Evolutionary conservation across 1,140 invertebrate genomes (phyloP).

Genomic region (Grapholita molesta): DNA sequence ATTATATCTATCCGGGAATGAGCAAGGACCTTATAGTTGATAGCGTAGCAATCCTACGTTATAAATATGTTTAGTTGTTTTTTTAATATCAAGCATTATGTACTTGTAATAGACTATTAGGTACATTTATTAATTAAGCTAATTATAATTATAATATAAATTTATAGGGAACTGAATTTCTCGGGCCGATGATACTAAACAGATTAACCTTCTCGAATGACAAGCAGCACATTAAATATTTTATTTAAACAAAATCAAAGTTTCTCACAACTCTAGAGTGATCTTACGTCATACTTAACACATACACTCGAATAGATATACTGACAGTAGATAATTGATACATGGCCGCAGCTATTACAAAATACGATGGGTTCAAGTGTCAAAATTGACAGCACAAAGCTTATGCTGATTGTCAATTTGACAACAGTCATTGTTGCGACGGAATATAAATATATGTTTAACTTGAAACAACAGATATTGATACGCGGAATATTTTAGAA

Average conservation of each 20-base stretch:
- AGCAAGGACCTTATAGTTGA: too few species aligned
- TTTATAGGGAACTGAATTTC: neutral
- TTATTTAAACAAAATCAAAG: constrained; percentile 4
- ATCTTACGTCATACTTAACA: constrained; percentile 35
- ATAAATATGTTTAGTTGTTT: too few species aligned
- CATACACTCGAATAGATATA: constrained; percentile 40
- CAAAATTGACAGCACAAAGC: constrained; percentile 13
- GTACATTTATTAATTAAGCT: too few species aligned
- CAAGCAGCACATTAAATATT: neutral
- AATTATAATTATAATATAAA: neutral
- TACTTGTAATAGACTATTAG: too few species aligned
- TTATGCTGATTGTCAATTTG: constrained; percentile 13
- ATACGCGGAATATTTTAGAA: neutral
- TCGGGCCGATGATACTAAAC: neutral
- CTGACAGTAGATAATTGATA: constrained; percentile 48
- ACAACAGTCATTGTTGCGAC: neutral
- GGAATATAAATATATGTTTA: neutral
- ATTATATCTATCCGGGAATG: too few species aligned
- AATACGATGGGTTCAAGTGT: constrained; percentile 13
- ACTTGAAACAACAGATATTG: neutral
- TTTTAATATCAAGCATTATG: too few species aligned
- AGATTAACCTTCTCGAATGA: neutral
- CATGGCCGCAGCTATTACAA: constrained; percentile 30
- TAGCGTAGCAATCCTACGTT: too few species aligned
- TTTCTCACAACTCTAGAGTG: constrained; percentile 22